phyloP scores from a whole-genome alignment of 2,888 invertebrate genomes.

The Epinotia brunnichana region DNA sequence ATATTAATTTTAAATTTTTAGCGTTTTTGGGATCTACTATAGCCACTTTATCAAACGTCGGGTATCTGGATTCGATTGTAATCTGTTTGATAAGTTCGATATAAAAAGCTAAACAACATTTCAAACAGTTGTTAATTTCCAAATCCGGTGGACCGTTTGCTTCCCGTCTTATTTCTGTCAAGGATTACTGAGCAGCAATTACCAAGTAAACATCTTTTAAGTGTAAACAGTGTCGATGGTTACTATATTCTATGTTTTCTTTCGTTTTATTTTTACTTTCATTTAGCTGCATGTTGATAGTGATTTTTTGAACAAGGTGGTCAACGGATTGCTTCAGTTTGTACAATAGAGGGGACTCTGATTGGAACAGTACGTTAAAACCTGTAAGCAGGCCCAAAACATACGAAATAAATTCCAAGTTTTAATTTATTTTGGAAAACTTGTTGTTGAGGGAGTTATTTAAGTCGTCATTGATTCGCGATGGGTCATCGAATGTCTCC shows the following conservation, averaged over 20 bases:
- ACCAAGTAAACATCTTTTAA: background rate
- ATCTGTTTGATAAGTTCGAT: constrained; percentile 12
- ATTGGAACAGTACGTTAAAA: too few relatives aligned
- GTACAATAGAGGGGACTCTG: constrained; percentile 5
- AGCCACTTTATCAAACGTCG: constrained; percentile 6
- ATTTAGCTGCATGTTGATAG: constrained; percentile 16
- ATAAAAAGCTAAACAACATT: constrained; percentile 13
- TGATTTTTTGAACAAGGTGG: constrained; percentile 11
- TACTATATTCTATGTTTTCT: constrained; percentile 12
- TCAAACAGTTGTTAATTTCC: constrained; percentile 1
- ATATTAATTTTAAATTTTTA: background rate
- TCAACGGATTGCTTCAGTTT: constrained; percentile 11
- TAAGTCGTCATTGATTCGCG: constrained; percentile 46
- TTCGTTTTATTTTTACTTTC: constrained; percentile 2
- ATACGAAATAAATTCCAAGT: constrained; percentile 32
- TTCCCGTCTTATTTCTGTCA: constrained; percentile 7
- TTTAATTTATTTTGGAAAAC: constrained; percentile 51
- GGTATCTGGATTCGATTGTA: background rate
- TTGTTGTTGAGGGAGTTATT: constrained; percentile 48
- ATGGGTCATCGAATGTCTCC: constrained; percentile 51
- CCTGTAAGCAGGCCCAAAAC: constrained; percentile 10
- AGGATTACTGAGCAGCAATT: constrained; percentile 10
- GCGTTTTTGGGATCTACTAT: constrained; percentile 13
- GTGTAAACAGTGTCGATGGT: constrained; percentile 2
- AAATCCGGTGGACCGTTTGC: constrained; percentile 7